Evolutionary conservation across 2,797 vertebrate genomes (phyloP).

Genomic region (Carduelis carduelis): DNA sequence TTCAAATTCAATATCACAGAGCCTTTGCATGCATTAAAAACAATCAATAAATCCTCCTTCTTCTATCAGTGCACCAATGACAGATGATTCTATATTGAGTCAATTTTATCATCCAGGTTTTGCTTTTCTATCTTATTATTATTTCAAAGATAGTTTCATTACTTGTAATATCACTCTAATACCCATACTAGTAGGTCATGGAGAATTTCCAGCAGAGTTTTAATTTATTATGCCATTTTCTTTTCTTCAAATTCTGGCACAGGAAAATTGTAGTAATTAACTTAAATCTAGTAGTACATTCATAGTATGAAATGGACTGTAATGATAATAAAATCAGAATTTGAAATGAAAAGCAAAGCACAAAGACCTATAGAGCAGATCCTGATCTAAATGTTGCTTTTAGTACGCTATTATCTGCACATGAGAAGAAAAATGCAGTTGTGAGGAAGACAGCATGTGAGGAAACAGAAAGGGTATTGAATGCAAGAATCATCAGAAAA

Average conservation of each 20-base stretch:
- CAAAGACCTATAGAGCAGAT: neutral
- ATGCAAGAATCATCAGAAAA: neutral
- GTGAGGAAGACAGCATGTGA: neutral
- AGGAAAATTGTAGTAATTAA: neutral
- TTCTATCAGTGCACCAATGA: neutral
- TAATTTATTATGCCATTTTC: neutral
- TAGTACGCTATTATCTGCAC: neutral
- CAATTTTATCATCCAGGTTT: neutral
- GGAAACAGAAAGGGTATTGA: neutral
- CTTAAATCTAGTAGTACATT: neutral
- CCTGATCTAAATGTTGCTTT: neutral
- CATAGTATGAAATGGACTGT: neutral
- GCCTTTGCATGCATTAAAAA: neutral
- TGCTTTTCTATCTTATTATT: neutral
- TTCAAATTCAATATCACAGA: neutral
- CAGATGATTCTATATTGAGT: neutral
- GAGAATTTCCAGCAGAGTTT: neutral
- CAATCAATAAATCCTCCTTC: neutral
- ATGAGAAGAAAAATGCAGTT: neutral
- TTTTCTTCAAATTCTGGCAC: neutral
- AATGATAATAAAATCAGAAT: neutral
- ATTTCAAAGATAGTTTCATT: slow-evolving; percentile 8
- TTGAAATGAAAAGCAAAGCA: neutral
- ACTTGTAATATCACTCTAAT: neutral
- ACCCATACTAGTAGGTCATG: neutral